Percentiles rank a stretch among this genome's conserved stretches.
Conservation (phyloP, 2,888 invertebrate species). For the Aphelenchoides bicaudatus region DNA sequence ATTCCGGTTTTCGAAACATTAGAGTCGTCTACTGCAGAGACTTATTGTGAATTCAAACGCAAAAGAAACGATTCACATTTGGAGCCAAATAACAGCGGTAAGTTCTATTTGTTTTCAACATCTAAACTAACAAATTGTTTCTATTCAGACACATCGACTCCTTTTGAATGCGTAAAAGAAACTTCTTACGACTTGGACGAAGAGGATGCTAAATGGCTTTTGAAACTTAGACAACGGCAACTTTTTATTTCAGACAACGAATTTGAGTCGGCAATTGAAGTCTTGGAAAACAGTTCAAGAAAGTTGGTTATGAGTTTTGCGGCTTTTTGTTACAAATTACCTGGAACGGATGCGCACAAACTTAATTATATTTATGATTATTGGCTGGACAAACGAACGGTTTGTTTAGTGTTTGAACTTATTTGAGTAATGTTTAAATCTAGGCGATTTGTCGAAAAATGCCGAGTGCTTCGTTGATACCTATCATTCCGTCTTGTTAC, state of each 20-base stretch:
- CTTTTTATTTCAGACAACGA: conserved; percentile 2
- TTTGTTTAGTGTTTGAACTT: not conserved
- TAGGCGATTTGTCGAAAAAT: conserved; percentile 8
- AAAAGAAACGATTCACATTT: no score
- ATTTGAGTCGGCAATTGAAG: not conserved
- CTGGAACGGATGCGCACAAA: not conserved
- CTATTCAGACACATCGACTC: no score
- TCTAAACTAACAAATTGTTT: no score
- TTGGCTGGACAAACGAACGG: conserved; percentile 17
- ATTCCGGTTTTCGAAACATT: conserved; percentile 4
- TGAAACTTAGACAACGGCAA: not conserved
- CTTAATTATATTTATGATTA: conserved; percentile 13
- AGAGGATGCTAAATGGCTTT: conserved; percentile 14
- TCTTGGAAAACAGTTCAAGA: conserved; percentile 14
- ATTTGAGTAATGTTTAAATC: not conserved
- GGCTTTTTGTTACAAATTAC: not conserved
- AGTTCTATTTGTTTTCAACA: no score
- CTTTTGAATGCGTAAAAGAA: no score
- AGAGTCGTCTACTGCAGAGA: no score
- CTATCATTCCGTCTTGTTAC: not conserved
- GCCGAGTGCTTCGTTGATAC: conserved; percentile 13
- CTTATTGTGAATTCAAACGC: no score
- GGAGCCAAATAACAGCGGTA: no score
- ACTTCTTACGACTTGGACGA: conserved; percentile 16
- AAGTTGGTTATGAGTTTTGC: conserved; percentile 4